A percentile compares a stretch with the other conserved stretches of the same genome.
phyloP scores from a whole-genome alignment of 1,140 invertebrate species.

The Leptinotarsa defecta region DNA sequence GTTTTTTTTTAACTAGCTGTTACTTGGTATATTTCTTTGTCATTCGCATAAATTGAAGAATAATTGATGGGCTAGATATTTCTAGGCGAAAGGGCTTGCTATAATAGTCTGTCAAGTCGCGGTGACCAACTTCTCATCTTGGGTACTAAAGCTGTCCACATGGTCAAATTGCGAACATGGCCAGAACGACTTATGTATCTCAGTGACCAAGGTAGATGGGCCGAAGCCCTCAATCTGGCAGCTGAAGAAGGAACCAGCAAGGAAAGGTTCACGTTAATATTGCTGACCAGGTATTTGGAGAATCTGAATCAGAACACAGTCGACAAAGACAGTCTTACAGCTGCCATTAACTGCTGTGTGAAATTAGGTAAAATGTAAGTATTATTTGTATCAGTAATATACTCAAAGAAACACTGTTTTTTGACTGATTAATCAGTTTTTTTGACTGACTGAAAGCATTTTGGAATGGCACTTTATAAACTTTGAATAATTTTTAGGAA shows the following conservation, averaged over 20 bases:
- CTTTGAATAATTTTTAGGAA: no score
- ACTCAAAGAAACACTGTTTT: no score
- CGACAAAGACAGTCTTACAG: conserved; percentile 53
- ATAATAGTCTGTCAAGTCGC: conserved; percentile 84
- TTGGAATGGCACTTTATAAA: no score
- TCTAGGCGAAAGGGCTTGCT: conserved; percentile 78
- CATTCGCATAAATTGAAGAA: no score
- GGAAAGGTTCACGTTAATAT: conserved; percentile 47
- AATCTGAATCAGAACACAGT: conserved; percentile 48
- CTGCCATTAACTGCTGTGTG: conserved; percentile 54
- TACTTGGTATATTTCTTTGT: no score
- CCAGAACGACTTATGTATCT: conserved; percentile 75
- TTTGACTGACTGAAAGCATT: no score
- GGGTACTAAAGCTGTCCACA: conserved; percentile 80
- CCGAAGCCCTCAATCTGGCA: conserved; percentile 63
- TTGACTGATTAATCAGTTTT: no score
- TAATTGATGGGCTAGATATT: not conserved
- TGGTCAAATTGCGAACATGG: conserved; percentile 82
- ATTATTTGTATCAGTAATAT: conserved; percentile 21
- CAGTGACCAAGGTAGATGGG: conserved; percentile 68
- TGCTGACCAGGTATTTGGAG: conserved; percentile 50
- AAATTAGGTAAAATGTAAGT: conserved; percentile 58
- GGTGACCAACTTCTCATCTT: conserved; percentile 83
- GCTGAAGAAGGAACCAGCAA: conserved; percentile 52
- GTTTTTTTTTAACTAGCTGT: no score